Evolutionary conservation across 2,113 vertebrate species (phyloP), one percentile per base, ranked within the genome.

Genomic region (Barbus barbus): DNA sequence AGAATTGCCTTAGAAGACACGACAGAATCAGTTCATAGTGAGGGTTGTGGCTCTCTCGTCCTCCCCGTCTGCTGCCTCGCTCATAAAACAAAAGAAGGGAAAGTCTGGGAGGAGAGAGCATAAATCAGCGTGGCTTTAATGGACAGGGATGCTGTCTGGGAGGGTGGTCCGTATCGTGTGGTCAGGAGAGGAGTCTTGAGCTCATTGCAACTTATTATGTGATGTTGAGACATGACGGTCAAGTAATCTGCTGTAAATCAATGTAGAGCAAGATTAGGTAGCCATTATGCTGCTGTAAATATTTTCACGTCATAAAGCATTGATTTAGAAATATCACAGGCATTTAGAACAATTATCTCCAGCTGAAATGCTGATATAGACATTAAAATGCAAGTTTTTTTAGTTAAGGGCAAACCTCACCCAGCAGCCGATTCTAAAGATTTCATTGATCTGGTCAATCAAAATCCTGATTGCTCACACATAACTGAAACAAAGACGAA

Each of bases 111-210:
- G 31, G 74, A 78, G 22, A 46, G 26, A 38, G 36, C 84, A 89
- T 91, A 87, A 89, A 90, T 91, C 88, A 87, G n/a, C 65, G 26
- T 38, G 77, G 84, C 81, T 87, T 89, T 84, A 89, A 87, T 60
- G 74, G 56, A 18, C 41, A 81, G 84, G 83, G 83, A 46, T 78
- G 67, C 26, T 41, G 76, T 87, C 86, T 72, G 51, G 9, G 51
- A 48, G 86, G 86, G 84, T 89, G 88, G 86, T 90, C 90, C 38
- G 24, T 33, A 33, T 13, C 4, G 38, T n/a, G 72, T 22, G 71
- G 24, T 75, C 53, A 65, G 58, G 2, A 58, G 56, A 51, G 2
- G 58, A 63, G 60, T 22, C 74, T 78, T 22, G 22, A 46, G 44
- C 28, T 69, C 61, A 28, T 51, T 38, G 20, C n/a, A 8, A 16